phyloP scores from a whole-genome alignment of 1,140 invertebrate genomes.

The Cydia strobilella region DNA sequence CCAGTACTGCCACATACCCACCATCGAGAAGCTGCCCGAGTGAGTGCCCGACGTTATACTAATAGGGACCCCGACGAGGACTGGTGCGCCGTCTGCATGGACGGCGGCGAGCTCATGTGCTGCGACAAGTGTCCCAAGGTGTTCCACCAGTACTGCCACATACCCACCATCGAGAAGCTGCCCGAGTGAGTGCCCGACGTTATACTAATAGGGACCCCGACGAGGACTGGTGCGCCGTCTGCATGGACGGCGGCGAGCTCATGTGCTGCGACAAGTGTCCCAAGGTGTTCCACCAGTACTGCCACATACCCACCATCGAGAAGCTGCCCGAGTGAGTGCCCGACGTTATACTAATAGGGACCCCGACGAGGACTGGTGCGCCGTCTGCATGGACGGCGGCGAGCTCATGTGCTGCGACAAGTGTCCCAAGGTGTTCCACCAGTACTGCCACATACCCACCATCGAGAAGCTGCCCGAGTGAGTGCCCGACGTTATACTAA shows the following conservation, averaged over 20 bases:
- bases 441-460: slow-evolving; percentile 94
- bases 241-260: slow-evolving; percentile 96
- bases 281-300: slow-evolving; percentile 95
- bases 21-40: slow-evolving; percentile 88
- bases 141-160: slow-evolving; percentile 96
- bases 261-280: slow-evolving; percentile 97
- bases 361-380: slow-evolving; percentile 97
- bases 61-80: slow-evolving; percentile 96
- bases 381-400: slow-evolving; percentile 96
- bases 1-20: slow-evolving; percentile 95
- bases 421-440: slow-evolving; percentile 96
- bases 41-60: too few relatives aligned
- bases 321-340: slow-evolving; percentile 86
- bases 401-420: slow-evolving; percentile 96
- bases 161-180: slow-evolving; percentile 90
- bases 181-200: slow-evolving; percentile 85
- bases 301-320: slow-evolving; percentile 93
- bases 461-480: slow-evolving; percentile 89
- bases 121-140: slow-evolving; percentile 97
- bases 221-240: slow-evolving; percentile 97
- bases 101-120: slow-evolving; percentile 95
- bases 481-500: too few relatives aligned
- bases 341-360: too few relatives aligned
- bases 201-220: slow-evolving; percentile 95
- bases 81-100: slow-evolving; percentile 97